Base-by-base conservation (phyloP, 2,797 vertebrate species). In the Luscinia luscinia region DNA sequence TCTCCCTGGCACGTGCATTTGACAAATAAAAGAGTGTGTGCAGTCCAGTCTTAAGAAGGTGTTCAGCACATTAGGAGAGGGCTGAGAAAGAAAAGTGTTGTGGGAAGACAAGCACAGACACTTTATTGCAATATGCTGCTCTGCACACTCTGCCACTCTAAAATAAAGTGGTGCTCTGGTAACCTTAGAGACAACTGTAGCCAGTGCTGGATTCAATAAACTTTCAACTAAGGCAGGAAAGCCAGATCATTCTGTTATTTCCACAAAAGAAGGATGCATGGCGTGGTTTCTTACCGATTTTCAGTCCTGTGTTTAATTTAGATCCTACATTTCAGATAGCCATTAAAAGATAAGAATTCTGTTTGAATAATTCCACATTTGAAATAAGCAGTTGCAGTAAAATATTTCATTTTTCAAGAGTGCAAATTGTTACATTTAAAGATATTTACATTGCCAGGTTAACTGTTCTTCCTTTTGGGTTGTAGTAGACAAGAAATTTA, bases 231-330 rank as follows among this genome's bases (percentile, higher is more conserved):
- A 66, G 72, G 36, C 49, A 75, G 15, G 40, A 78, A 20, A 82
- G 34, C 16, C 57, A 52, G 28, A 69, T 58, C 5, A 6, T 63
- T 74, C 45, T 15, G 13, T 63, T 59, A 22, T 38, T 80, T 87
- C 69, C 30, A 41, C 14, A 63, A n/a, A 84, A 49, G 19, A 57
- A 21, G 32, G 23, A 48, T 48, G 16, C 32, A 43, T 63, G 77
- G 9, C 2, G 0, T 61, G 5, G 5, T 58, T 68, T 75, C 36
- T 32, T 66, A 28, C 0, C 0, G n/a, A 51, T 54, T 87, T 85
- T 64, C 55, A 45, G 18, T 72, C 30, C 40, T 61, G 6, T 68
- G 24, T 74, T 70, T 81, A 40, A 63, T 74, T 86, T 61, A 4
- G 48, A 58, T 36, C 17, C 34, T 78, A 2, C 10, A 9, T 51